phyloP scores from a whole-genome alignment of 1,140 invertebrate species.

The Reticulitermes speratus region DNA sequence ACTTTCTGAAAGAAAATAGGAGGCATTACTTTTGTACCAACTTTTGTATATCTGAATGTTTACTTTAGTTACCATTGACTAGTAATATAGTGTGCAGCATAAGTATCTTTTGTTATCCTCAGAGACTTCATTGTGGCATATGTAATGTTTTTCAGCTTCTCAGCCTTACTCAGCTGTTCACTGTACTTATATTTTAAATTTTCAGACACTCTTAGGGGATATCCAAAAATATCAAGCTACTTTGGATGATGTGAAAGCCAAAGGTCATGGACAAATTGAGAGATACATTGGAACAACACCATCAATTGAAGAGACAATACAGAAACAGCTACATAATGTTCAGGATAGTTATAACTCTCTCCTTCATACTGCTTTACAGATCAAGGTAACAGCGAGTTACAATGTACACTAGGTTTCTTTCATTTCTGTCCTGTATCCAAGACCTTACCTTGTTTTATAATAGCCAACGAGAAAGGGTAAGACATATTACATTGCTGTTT shows the following conservation, averaged over 20 bases:
- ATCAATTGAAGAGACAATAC: conserved; percentile 70
- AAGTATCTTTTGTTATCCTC: not conserved
- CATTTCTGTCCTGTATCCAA: not conserved
- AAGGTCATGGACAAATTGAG: conserved; percentile 82
- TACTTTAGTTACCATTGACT: not conserved
- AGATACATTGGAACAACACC: conserved; percentile 71
- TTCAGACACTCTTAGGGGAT: conserved; percentile 66
- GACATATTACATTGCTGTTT: too few relatives aligned
- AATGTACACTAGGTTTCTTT: too few relatives aligned
- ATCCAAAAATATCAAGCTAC: conserved; percentile 82
- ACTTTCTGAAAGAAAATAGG: too few relatives aligned
- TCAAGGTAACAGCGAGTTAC: conserved; percentile 55
- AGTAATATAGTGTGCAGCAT: not conserved
- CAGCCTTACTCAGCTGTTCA: too few relatives aligned
- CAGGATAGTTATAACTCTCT: conserved; percentile 92
- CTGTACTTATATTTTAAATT: conserved; percentile 30
- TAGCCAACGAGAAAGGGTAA: not conserved
- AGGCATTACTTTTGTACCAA: too few relatives aligned
- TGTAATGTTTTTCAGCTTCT: too few relatives aligned
- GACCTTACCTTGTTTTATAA: not conserved
- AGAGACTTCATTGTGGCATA: too few relatives aligned
- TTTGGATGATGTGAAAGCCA: conserved; percentile 78
- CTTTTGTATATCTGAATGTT: too few relatives aligned
- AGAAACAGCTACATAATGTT: conserved; percentile 85
- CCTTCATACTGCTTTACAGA: conserved; percentile 86